Base-by-base conservation (phyloP, 2,888 invertebrate genomes). In the Pterostichus niger region DNA sequence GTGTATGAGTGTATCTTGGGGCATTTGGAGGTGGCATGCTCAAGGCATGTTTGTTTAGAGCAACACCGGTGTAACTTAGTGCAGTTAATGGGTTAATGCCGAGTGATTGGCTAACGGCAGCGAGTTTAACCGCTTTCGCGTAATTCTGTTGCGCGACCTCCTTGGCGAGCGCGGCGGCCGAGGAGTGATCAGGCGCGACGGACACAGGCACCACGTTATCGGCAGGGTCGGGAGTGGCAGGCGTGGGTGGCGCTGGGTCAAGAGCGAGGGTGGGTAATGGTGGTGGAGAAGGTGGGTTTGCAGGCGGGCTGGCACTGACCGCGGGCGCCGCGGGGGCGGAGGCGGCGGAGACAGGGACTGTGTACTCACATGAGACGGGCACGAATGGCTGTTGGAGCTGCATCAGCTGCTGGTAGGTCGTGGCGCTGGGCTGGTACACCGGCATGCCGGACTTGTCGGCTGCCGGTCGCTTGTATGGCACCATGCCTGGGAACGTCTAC, bases 331-430 rank as follows among this genome's bases (percentile, higher is more conserved):
- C 84, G 87, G 86, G 84, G 86, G 88, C 79, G 89, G 93, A 92
- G 91, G 82, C 84, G 87, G 86, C 79, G 89, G 93, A 92, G 91
- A 93, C 93, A 91, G 94, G 93, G 92, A 93, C 93, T 92, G 94
- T 93, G 95, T 96, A 97, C 97, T 98, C 97, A 98, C 97, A 98
- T 96, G 98, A 97, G 93, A 97, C 97, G 94, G 97, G 97, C 95
- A 97, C 97, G 93, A 97, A 97, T 91, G 97, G 97, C 89, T 93
- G 92, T 92, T 95, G 94, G 89, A 96, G 94, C 93, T 97, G 97
- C 95, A 98, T 96, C 92, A 98, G 94, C 92, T 98, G 98, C 92
- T 98, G 97, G 92, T 97, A 96, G 89, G 96, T 96, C 89, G 96
- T 96, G 90, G 95, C 95, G 89, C 94, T 94, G 90, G 97, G 97